Conservation (phyloP, 92 coral and sea anemone species). For the Scolanthus callimorphus region DNA sequence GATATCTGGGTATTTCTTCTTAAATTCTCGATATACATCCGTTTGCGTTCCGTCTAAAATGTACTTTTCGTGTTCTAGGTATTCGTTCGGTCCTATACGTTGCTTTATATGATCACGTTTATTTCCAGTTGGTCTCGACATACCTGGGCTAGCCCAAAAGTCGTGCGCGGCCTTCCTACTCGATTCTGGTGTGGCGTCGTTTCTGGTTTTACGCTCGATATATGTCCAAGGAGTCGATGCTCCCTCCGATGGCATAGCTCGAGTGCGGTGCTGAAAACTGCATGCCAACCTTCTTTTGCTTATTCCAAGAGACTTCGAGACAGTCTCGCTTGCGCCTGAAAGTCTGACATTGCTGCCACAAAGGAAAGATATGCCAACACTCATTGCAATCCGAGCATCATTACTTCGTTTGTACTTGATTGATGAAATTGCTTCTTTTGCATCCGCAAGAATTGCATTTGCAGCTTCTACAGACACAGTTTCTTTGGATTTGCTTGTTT, state of each 20-base stretch:
- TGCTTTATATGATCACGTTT: slow-evolving; percentile 35
- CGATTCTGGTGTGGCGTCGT: slow-evolving; percentile 3
- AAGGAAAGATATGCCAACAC: slow-evolving; percentile 12
- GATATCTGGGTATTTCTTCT: slow-evolving; percentile 41
- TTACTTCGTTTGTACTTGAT: slow-evolving; percentile 11
- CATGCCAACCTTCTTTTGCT: slow-evolving; percentile 3
- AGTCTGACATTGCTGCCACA: slow-evolving; percentile 1
- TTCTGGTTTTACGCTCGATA: slow-evolving; percentile 11
- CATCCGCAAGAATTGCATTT: neutral
- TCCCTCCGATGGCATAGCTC: neutral
- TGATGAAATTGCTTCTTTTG: neutral
- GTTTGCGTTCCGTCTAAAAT: slow-evolving; percentile 58
- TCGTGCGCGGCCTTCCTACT: slow-evolving; percentile 28
- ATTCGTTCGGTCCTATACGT: slow-evolving; percentile 31
- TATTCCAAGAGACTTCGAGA: slow-evolving; percentile 5
- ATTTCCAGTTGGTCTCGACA: slow-evolving; percentile 57
- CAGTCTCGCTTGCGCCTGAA: neutral
- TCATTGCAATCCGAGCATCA: slow-evolving; percentile 14
- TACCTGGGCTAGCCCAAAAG: slow-evolving; percentile 47
- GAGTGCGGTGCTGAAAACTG: slow-evolving; percentile 13
- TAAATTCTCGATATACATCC: slow-evolving; percentile 49
- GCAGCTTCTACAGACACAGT: neutral
- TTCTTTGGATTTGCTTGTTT: neutral
- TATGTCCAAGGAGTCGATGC: neutral
- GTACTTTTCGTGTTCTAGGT: slow-evolving; percentile 43